Evolutionary conservation across 2,888 invertebrate species (phyloP).

Genomic region (Taenaris catops): DNA sequence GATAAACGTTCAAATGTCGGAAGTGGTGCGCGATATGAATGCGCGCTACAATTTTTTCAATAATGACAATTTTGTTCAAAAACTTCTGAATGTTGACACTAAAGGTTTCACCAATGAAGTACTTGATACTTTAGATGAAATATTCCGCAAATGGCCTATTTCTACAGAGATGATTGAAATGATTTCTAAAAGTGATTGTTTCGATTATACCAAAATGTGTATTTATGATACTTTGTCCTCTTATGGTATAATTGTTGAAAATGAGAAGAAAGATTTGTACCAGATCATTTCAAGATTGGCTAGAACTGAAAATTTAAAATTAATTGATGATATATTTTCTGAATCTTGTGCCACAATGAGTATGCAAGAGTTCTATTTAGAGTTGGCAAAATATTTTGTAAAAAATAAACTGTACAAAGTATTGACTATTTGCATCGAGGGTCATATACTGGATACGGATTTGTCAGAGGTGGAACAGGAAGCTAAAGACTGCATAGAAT

Average conservation of each 20-base stretch:
- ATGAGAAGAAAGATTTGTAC: constrained; percentile 77
- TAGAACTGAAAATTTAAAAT: constrained; percentile 71
- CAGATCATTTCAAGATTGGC: constrained; percentile 81
- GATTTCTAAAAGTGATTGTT: constrained; percentile 66
- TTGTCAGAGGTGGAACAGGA: constrained; percentile 59
- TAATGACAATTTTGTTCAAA: constrained; percentile 59
- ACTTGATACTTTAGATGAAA: constrained; percentile 62
- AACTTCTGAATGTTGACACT: constrained; percentile 62
- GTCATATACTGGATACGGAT: constrained; percentile 55
- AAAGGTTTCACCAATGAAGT: constrained; percentile 53
- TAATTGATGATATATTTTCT: constrained; percentile 76
- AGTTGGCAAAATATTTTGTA: constrained; percentile 74
- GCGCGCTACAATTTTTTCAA: constrained; percentile 66
- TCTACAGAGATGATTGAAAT: constrained; percentile 78
- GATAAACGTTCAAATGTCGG: constrained; percentile 79
- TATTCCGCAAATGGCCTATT: constrained; percentile 78
- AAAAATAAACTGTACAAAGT: constrained; percentile 73
- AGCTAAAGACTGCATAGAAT: constrained; percentile 69
- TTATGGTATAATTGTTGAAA: constrained; percentile 82
- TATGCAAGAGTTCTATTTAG: constrained; percentile 72
- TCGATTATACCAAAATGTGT: constrained; percentile 72
- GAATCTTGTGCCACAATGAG: constrained; percentile 66
- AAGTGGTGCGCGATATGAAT: constrained; percentile 70
- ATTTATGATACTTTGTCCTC: constrained; percentile 81
- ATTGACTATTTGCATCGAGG: constrained; percentile 72